phyloP scores from a whole-genome alignment of 1,140 invertebrate species.

The Drosophila melanica region DNA sequence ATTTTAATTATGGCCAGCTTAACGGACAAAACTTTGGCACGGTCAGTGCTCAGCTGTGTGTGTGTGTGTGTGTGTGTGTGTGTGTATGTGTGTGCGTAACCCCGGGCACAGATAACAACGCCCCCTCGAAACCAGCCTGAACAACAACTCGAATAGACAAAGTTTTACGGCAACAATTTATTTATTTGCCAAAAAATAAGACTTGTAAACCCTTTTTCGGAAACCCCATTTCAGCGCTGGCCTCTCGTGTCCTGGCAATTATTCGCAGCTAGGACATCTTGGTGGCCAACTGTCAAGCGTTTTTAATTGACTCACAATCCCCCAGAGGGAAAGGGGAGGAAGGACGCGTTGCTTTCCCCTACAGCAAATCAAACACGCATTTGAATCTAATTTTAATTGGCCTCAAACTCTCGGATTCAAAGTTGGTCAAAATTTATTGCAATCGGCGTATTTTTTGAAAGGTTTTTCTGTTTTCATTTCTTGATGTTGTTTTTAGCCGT shows the following conservation, averaged over 20 bases:
- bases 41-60: slow-evolving; percentile 52
- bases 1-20: slow-evolving; percentile 80
- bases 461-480: slow-evolving; percentile 21
- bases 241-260: slow-evolving; percentile 47
- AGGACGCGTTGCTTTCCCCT: not conserved
- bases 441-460: slow-evolving; percentile 36
- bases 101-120: not conserved
- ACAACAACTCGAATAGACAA: slow-evolving; percentile 49
- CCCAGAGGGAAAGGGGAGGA: not conserved
- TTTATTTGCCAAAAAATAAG: slow-evolving; percentile 62
- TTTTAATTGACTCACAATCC: slow-evolving; percentile 79
- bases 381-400: slow-evolving; percentile 75
- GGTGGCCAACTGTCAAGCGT: slow-evolving; percentile 61
- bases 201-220: slow-evolving; percentile 44
- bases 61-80: too few relatives aligned
- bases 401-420: slow-evolving; percentile 27
- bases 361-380: slow-evolving; percentile 63
- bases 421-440: slow-evolving; percentile 56
- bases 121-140: slow-evolving; percentile 16
- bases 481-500: slow-evolving; percentile 11
- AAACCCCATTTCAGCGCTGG: slow-evolving; percentile 33
- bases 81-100: not conserved
- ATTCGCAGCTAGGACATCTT: slow-evolving; percentile 25
- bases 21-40: slow-evolving; percentile 64
- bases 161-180: slow-evolving; percentile 72